These are phyloP conservation scores for Conger conger DNA, from an alignment of 2,113 vertebrate genomes.

Conservation along the genomic window DNA sequence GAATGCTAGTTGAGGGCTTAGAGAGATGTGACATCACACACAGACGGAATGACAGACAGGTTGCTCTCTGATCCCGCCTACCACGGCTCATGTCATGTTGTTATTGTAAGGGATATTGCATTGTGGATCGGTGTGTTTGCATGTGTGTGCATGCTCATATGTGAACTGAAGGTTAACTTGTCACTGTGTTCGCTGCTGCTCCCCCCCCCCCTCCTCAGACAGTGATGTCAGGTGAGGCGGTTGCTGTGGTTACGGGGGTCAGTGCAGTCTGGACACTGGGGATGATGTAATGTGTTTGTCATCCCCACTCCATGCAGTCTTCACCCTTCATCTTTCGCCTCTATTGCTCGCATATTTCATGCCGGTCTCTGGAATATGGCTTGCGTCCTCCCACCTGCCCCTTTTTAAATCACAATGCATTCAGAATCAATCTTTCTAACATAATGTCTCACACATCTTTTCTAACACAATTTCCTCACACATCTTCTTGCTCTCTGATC, in stretches of 20 bases:
- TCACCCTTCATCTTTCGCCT: not conserved
- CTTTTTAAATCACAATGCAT: too few relatives aligned
- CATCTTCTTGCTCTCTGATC: too few relatives aligned
- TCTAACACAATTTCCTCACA: too few relatives aligned
- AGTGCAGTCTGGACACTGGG: slow-evolving; percentile 41
- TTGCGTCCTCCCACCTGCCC: not conserved
- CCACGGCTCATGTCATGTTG: not conserved
- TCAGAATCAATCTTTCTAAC: not conserved
- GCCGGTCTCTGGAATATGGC: not conserved
- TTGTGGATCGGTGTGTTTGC: not conserved
- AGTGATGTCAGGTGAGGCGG: slow-evolving; percentile 56
- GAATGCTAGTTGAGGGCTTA: not conserved
- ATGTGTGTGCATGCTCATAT: slow-evolving; percentile 12
- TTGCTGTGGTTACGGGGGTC: slow-evolving; percentile 53
- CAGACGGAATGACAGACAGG: not conserved
- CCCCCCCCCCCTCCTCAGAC: slow-evolving; percentile 26
- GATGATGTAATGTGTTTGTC: slow-evolving; percentile 50
- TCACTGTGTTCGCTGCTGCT: slow-evolving; percentile 16
- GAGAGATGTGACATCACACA: too few relatives aligned
- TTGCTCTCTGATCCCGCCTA: not conserved
- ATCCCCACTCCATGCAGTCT: slow-evolving; percentile 3
- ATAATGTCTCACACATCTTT: too few relatives aligned
- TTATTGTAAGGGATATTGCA: not conserved
- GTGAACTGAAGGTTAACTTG: slow-evolving; percentile 29
- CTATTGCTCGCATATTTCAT: not conserved